A percentile compares a stretch with the other conserved stretches of the same genome.
phyloP scores from a whole-genome alignment of 1,140 invertebrate species.

The Sitodiplosis mosellana region DNA sequence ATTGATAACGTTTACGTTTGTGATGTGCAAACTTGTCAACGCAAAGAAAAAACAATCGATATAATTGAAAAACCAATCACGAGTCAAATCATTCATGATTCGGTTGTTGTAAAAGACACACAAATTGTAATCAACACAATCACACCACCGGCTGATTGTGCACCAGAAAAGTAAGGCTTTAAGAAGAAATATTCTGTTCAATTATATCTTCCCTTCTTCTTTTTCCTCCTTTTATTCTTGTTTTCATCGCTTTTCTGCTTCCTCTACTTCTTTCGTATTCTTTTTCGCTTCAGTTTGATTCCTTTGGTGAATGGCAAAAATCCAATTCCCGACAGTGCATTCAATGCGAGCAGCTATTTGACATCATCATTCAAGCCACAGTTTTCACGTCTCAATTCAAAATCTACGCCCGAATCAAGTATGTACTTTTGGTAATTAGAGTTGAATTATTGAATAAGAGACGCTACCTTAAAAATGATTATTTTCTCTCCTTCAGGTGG shows the following conservation, averaged over 20 bases:
- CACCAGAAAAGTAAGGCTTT: slow-evolving; percentile 21
- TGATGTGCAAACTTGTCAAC: slow-evolving; percentile 30
- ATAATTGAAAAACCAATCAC: background rate
- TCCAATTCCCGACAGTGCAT: slow-evolving; percentile 31
- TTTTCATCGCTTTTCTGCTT: slow-evolving; percentile 2
- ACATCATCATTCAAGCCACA: slow-evolving; percentile 28
- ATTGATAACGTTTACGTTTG: slow-evolving; percentile 52
- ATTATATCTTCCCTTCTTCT: slow-evolving; percentile 4
- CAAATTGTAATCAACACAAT: slow-evolving; percentile 26
- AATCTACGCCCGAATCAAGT: slow-evolving; percentile 10
- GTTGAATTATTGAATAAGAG: too few relatives aligned
- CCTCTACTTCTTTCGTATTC: background rate
- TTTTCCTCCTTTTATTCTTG: too few relatives aligned
- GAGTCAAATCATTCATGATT: background rate
- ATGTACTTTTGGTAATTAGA: background rate
- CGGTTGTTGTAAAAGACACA: background rate
- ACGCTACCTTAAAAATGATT: too few relatives aligned
- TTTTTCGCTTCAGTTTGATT: slow-evolving; percentile 25
- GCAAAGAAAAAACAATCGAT: slow-evolving; percentile 3
- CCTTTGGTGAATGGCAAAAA: slow-evolving; percentile 32
- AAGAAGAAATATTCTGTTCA: too few relatives aligned
- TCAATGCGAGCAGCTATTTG: slow-evolving; percentile 36
- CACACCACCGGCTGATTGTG: slow-evolving; percentile 30
- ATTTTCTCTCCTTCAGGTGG: slow-evolving; percentile 21
- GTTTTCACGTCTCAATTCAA: slow-evolving; percentile 28